These are phyloP conservation scores for Agapornis canus DNA, from an alignment of 2,797 vertebrate genomes.

Conservation along the genomic window DNA sequence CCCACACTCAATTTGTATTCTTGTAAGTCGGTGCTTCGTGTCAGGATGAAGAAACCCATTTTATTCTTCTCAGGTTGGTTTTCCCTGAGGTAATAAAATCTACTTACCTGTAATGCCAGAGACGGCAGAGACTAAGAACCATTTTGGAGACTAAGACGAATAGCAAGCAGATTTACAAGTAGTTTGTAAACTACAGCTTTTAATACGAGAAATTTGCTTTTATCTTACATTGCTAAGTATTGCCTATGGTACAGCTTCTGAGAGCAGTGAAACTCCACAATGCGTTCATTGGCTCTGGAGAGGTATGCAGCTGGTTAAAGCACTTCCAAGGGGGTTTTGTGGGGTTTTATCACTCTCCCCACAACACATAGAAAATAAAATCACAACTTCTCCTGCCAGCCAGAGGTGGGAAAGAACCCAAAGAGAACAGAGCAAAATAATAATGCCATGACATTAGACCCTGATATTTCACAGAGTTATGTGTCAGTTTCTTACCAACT, in stretches of 20 bases:
- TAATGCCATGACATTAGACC: neutral
- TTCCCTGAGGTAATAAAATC: slow-evolving; percentile 5
- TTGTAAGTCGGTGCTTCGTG: slow-evolving; percentile 3
- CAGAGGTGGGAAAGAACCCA: neutral
- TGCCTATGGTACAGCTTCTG: neutral
- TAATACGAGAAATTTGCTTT: neutral
- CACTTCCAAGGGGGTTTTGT: neutral
- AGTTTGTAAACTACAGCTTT: neutral
- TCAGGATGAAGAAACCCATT: slow-evolving; percentile 21
- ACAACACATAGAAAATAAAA: neutral
- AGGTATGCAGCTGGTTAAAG: neutral
- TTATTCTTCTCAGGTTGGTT: neutral
- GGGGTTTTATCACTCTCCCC: neutral
- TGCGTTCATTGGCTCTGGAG: neutral
- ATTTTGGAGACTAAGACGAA: slow-evolving; percentile 19
- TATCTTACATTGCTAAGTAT: neutral
- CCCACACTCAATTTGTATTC: slow-evolving; percentile 38
- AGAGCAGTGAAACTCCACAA: neutral
- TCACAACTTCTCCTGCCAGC: neutral
- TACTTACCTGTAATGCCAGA: neutral
- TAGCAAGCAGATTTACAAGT: neutral
- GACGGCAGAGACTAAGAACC: neutral
- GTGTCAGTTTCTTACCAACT: neutral
- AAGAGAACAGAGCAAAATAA: neutral
- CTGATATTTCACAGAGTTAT: neutral